These are phyloP conservation scores for Ia io DNA, from an alignment of 2,113 vertebrate genomes.

Conservation along the genomic window DNA sequence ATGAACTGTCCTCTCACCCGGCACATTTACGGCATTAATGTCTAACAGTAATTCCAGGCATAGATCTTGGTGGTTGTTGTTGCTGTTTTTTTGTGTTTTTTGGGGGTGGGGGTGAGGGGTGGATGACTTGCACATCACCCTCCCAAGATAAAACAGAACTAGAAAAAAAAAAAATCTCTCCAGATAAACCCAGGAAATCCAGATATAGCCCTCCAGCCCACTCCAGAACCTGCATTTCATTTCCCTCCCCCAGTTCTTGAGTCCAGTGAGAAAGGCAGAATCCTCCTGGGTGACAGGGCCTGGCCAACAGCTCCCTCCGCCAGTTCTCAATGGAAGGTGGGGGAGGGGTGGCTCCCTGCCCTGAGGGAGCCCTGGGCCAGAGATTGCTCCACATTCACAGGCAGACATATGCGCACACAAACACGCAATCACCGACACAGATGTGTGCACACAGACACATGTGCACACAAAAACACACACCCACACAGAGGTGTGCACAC, in stretches of 20 bases:
- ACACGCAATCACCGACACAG: not conserved
- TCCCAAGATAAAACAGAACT: not conserved
- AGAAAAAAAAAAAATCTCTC: not conserved
- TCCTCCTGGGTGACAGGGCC: not conserved
- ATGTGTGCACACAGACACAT: not conserved
- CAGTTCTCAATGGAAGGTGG: conserved; percentile 56
- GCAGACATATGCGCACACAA: not conserved
- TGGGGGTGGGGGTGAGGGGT: not conserved
- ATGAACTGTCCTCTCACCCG: not conserved
- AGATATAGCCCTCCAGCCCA: not conserved
- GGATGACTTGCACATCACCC: not conserved
- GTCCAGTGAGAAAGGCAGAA: not conserved
- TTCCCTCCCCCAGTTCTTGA: not conserved
- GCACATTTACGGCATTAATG: not conserved
- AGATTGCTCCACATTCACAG: not conserved
- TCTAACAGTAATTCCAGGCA: not conserved
- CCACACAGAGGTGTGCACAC: not conserved
- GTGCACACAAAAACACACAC: not conserved
- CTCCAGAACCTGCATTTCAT: not conserved
- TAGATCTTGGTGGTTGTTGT: not conserved
- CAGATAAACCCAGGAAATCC: not conserved
- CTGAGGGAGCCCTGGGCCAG: not conserved
- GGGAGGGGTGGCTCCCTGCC: not conserved
- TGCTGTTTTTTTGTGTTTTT: too few relatives aligned
- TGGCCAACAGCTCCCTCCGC: not conserved